Base-by-base conservation (phyloP, 2,797 vertebrate genomes). In the Pyrocephalus nanus region DNA sequence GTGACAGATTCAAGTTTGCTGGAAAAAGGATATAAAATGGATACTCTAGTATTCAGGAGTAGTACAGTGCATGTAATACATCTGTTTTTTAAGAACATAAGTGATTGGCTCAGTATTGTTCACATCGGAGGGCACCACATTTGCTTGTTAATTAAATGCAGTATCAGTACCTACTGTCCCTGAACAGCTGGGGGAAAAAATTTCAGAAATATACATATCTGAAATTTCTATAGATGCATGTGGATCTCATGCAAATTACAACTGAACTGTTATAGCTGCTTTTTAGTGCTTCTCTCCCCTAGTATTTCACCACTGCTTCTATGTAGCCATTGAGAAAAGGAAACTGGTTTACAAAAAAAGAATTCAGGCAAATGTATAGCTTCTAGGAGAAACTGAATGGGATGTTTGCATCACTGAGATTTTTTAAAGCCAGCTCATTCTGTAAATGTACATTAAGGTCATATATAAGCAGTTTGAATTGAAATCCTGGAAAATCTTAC, bases 91-190 rank as follows among this genome's bases (percentile, higher is more conserved):
- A 92, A 97, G 96, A 97, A 95, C 94, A 92, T 90, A 90, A 97
- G 91, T 5, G 42, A 91, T 95, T 95, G 94, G 64, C 95, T 97
- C 96, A 93, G 96, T 91, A 95, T 95, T 97, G 96, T 97, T 97
- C 97, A 96, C 96, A 94, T 97, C 1, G 62, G 96, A 97, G 97
- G 97, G 97, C 96, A 97, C 96, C 96, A 94, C 95, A 96, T 97
- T 97, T 95, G 92, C 97, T 97, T 97, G 97, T 97, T 98, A 98
- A 98, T 98, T 97, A 97, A 97, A 98, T 97, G 96, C 97, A 94
- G 77, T 94, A 96, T 95, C 95, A 92, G 83, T 95, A 90, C 95
- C 96, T 91, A 86, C 88, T 94, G 92, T 96, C 96, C 96, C 97
- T 96, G 96, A 96, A 92, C 97, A 97, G 94, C 96, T 96, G 79